phyloP scores from a whole-genome alignment of 2,888 invertebrate genomes.

The Troides aeacus region DNA sequence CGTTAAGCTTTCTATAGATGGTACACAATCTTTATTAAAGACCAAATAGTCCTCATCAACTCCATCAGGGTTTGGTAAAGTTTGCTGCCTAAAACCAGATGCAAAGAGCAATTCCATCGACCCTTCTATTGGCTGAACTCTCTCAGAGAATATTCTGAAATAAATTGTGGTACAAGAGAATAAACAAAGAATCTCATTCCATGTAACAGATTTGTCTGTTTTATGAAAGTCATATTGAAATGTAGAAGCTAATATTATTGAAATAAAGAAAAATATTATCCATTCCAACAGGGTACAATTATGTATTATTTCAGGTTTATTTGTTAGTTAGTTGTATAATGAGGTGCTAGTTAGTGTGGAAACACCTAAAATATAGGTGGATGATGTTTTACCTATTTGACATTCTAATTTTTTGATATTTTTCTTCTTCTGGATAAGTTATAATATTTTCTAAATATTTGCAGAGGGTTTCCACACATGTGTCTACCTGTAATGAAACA shows the following conservation, averaged over 20 bases:
- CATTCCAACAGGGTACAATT: too few species aligned
- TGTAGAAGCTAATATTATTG: too few species aligned
- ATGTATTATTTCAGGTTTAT: too few species aligned
- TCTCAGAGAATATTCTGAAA: constrained; percentile 85
- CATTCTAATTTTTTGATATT: constrained; percentile 93
- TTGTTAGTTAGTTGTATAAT: too few species aligned
- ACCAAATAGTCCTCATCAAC: constrained; percentile 83
- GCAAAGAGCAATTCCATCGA: constrained; percentile 89
- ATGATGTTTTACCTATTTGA: constrained; percentile 82
- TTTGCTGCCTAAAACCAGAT: constrained; percentile 87
- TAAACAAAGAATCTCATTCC: too few species aligned
- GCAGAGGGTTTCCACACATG: constrained; percentile 90
- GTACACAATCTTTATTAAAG: constrained; percentile 81
- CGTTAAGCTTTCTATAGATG: constrained; percentile 77
- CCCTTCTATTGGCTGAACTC: constrained; percentile 89
- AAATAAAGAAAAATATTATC: too few species aligned
- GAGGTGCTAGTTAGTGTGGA: too few species aligned
- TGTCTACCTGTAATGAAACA: constrained; percentile 80
- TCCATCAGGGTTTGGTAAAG: constrained; percentile 76
- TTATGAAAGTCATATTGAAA: too few species aligned
- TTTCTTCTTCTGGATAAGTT: constrained; percentile 90
- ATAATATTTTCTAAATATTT: constrained; percentile 96
- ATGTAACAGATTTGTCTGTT: too few species aligned
- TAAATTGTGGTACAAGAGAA: not conserved
- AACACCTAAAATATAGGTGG: not conserved